A percentile compares a stretch with the other conserved stretches of the same genome.
Conservation (phyloP, 1,140 invertebrate species). For the Daktulosphaira vitifoliae region DNA sequence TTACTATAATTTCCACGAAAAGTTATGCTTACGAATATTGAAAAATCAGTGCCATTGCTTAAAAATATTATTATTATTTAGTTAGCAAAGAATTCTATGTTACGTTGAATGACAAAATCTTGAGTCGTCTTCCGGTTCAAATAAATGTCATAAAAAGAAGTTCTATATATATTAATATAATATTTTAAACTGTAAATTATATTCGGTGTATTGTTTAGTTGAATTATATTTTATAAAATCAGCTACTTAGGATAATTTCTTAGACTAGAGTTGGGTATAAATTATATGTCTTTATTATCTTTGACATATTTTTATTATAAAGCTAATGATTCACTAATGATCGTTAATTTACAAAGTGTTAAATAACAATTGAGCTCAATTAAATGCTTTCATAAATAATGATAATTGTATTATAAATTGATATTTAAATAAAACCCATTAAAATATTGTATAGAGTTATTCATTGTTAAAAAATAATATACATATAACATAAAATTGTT, state of each 20-base stretch:
- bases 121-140: slow-evolving; percentile 33
- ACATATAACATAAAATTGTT: background rate
- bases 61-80: background rate
- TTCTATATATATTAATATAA: background rate
- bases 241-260: too few species aligned
- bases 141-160: slow-evolving; percentile 28
- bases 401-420: background rate
- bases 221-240: too few species aligned
- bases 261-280: too few species aligned
- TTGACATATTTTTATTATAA: background rate
- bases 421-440: too few species aligned
- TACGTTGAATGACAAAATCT: slow-evolving; percentile 30
- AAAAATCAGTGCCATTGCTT: too few species aligned
- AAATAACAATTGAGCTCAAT: slow-evolving; percentile 33
- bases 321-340: background rate
- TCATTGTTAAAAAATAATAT: too few species aligned
- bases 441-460: too few species aligned
- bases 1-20: too few species aligned
- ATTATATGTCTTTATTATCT: too few species aligned
- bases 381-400: slow-evolving; percentile 29
- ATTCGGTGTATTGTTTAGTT: too few species aligned
- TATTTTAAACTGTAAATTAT: too few species aligned
- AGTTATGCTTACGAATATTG: too few species aligned
- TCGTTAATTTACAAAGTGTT: slow-evolving; percentile 20
- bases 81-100: slow-evolving; percentile 5